These are phyloP conservation scores for Steinernema khuongi DNA, from an alignment of 1,140 invertebrate species.

Conservation along the genomic window DNA sequence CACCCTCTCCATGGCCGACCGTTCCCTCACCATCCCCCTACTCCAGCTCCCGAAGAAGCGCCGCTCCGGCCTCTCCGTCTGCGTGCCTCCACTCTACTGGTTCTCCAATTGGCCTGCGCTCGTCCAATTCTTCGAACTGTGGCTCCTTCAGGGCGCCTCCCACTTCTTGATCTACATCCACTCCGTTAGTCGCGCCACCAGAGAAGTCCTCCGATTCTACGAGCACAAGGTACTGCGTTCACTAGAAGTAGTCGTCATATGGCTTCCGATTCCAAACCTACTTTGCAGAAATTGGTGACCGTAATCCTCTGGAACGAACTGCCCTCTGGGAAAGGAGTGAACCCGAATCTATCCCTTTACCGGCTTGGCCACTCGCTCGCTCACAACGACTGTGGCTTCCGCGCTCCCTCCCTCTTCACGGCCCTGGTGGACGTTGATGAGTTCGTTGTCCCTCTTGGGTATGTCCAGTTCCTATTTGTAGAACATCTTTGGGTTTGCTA, in stretches of 20 bases:
- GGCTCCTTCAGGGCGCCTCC: constrained; percentile 18
- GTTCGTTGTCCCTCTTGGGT: constrained; percentile 14
- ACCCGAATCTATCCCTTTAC: constrained; percentile 25
- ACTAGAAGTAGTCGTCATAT: neutral
- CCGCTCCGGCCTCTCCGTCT: neutral
- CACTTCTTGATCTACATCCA: constrained; percentile 22
- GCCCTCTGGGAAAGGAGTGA: neutral
- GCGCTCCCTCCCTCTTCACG: constrained; percentile 1
- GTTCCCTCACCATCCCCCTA: neutral
- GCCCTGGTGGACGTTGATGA: constrained; percentile 26
- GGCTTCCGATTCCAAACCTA: neutral
- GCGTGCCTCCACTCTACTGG: constrained; percentile 30
- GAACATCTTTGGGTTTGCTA: no score
- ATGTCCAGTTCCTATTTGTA: no score
- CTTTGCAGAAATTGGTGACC: constrained; percentile 19
- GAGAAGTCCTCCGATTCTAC: constrained; percentile 14
- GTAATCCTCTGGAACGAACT: constrained; percentile 27
- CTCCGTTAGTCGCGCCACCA: neutral
- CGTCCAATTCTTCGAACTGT: constrained; percentile 23
- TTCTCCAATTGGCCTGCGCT: constrained; percentile 26
- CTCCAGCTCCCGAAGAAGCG: neutral
- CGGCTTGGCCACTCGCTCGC: constrained; percentile 28
- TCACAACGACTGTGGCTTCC: constrained; percentile 29
- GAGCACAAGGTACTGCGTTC: neutral
- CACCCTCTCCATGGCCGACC: neutral